Evolutionary conservation across 2,888 invertebrate species (phyloP).

Genomic region (Malacosoma neustria): DNA sequence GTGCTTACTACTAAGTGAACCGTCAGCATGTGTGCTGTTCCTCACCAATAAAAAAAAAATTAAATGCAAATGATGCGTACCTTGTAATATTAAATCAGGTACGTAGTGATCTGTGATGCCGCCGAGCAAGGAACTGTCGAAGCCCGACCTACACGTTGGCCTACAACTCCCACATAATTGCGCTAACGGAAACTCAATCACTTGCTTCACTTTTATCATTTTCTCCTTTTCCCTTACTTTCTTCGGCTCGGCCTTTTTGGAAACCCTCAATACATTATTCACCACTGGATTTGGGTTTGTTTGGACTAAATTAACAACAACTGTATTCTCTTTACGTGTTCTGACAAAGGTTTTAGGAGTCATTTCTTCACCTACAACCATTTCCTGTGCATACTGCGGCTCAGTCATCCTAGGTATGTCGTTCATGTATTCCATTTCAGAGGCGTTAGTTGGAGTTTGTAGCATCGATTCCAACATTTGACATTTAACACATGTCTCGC

Average conservation of each 20-base stretch:
- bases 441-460: constrained; percentile 86
- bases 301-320: constrained; percentile 43
- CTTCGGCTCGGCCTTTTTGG: constrained; percentile 15
- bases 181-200: constrained; percentile 76
- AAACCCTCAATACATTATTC: constrained; percentile 10
- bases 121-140: constrained; percentile 76
- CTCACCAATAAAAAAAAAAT: too few relatives aligned
- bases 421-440: constrained; percentile 77
- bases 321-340: constrained; percentile 53
- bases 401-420: constrained; percentile 55
- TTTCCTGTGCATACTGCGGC: constrained; percentile 53
- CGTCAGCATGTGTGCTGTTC: too few relatives aligned
- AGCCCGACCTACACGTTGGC: constrained; percentile 44
- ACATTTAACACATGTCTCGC: constrained; percentile 70
- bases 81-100: constrained; percentile 86
- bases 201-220: constrained; percentile 41
- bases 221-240: constrained; percentile 18
- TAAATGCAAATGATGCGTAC: constrained; percentile 29
- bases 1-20: too few relatives aligned
- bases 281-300: constrained; percentile 1
- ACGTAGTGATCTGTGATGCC: constrained; percentile 79
- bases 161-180: constrained; percentile 19
- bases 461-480: constrained; percentile 73
- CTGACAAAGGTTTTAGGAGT: constrained; percentile 59
- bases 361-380: constrained; percentile 35